phyloP scores from a whole-genome alignment of 1,140 invertebrate species.

The Tenebrio molitor region DNA sequence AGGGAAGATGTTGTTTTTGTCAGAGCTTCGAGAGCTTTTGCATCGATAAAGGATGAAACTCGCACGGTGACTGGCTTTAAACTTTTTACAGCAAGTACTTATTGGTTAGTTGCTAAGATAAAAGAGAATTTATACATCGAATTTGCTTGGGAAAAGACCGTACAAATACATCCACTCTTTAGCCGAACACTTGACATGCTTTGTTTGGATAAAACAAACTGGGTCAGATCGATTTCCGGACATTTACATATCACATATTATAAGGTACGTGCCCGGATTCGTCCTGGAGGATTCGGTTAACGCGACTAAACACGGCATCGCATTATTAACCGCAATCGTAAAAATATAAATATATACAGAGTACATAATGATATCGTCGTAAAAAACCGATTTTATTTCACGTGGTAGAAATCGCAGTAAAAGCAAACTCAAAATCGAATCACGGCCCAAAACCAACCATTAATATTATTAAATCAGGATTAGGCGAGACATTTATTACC shows the following conservation, averaged over 20 bases:
- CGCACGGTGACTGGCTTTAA: slow-evolving; percentile 40
- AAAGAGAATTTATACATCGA: slow-evolving; percentile 45
- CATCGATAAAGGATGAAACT: slow-evolving; percentile 51
- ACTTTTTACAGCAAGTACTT: slow-evolving; percentile 46
- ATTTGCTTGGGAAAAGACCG: slow-evolving; percentile 26
- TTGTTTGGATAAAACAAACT: slow-evolving; percentile 27
- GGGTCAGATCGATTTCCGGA: slow-evolving; percentile 27
- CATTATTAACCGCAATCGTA: slow-evolving; percentile 3
- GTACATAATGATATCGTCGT: not conserved
- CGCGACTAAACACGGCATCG: not conserved
- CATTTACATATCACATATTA: slow-evolving; percentile 29
- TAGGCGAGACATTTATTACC: not conserved
- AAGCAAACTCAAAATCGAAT: too few species aligned
- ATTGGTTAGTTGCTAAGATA: slow-evolving; percentile 48
- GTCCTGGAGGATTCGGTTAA: not conserved
- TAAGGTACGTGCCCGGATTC: not conserved
- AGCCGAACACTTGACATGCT: slow-evolving; percentile 34
- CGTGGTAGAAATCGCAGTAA: too few species aligned
- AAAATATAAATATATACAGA: slow-evolving; percentile 4
- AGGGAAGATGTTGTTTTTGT: slow-evolving; percentile 55
- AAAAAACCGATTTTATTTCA: too few species aligned
- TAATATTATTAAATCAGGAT: not conserved
- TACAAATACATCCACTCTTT: slow-evolving; percentile 9
- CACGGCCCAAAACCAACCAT: too few species aligned
- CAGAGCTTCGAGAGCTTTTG: slow-evolving; percentile 53